Conservation (phyloP, 2,888 invertebrate species). For the Thereva nobilitata region DNA sequence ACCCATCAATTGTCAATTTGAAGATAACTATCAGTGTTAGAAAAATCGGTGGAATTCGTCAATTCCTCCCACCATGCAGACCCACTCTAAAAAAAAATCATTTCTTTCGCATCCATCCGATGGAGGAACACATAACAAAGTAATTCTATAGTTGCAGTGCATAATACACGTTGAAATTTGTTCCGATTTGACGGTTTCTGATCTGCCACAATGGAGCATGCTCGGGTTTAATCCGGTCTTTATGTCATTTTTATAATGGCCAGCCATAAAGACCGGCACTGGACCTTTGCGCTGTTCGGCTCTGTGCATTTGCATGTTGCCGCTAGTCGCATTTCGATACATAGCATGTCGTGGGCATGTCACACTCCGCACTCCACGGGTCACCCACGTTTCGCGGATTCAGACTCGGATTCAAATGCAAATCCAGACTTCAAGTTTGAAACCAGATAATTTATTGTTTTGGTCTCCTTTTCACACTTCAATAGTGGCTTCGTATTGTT, state of each 20-base stretch:
- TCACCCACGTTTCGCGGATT: too few relatives aligned
- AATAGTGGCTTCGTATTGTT: neutral
- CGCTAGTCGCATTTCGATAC: slow-evolving; percentile 1
- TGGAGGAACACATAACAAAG: neutral
- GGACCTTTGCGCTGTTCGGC: slow-evolving; percentile 8
- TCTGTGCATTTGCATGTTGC: slow-evolving; percentile 14
- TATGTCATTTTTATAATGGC: slow-evolving; percentile 24
- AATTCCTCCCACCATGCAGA: too few relatives aligned
- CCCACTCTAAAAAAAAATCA: too few relatives aligned
- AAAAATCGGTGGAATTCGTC: too few relatives aligned
- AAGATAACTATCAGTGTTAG: too few relatives aligned
- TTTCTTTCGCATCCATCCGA: neutral
- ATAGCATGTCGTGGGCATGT: neutral
- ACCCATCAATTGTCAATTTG: too few relatives aligned
- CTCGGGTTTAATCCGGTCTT: slow-evolving; percentile 29
- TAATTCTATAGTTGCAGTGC: slow-evolving; percentile 12
- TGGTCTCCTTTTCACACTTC: neutral
- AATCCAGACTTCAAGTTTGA: neutral
- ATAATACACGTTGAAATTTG: slow-evolving; percentile 24
- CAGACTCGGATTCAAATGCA: neutral
- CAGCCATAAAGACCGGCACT: neutral
- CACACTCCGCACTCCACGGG: too few relatives aligned
- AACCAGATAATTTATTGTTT: neutral
- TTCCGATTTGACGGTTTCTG: slow-evolving; percentile 37
- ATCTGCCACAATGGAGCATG: slow-evolving; percentile 31